Base-by-base conservation (phyloP, 2,888 invertebrate species). In the Acanthoscelides obtectus region DNA sequence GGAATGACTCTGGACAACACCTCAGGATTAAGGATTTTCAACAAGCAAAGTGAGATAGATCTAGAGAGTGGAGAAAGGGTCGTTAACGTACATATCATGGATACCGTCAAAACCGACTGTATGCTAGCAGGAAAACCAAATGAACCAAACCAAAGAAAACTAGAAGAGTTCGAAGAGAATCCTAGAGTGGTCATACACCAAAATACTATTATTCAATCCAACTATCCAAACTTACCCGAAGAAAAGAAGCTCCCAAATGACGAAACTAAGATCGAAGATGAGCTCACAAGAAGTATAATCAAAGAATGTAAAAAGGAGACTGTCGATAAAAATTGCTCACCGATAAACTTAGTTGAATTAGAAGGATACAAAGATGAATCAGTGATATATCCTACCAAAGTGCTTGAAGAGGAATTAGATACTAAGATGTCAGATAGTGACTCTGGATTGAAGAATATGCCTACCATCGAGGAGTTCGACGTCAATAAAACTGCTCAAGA, bases 61-160 rank as follows among this genome's bases (percentile, higher is more conserved):
- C 73, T 77, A 1, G 72, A 64, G 66, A 75, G 72, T 63, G 77
- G 75, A 22, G 80, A 80, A n/a, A 72, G 79, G 27, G 77, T 79
- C 5, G 81, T 82, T 4, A 81, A 81, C 68, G 73, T 82, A 12
- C 81, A 82, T 69, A 81, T 82, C 22, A 77, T 81, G 73, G 82
- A 81, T 72, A 66, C 75, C 8, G 22, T 75, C 0, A 81, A 80
- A 22, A 66, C 78, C 0, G 81, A 81, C 70, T 80, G 82, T 72
- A 77, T 81, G 80, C 45, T 81, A 64, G 76, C 76, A 12, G 73
- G 22, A n/a, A 75, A 74, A 69, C 75, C 76, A 27, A 20, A 69
- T 25, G 77, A 75, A 21, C 22, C 66, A 21, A 72, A 74, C 71
- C 73, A 74, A 73, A 72, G 72, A 70, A 21, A 27, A 2, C 66